phyloP scores from a whole-genome alignment of 1,140 invertebrate genomes.

The Carposina sasakii region DNA sequence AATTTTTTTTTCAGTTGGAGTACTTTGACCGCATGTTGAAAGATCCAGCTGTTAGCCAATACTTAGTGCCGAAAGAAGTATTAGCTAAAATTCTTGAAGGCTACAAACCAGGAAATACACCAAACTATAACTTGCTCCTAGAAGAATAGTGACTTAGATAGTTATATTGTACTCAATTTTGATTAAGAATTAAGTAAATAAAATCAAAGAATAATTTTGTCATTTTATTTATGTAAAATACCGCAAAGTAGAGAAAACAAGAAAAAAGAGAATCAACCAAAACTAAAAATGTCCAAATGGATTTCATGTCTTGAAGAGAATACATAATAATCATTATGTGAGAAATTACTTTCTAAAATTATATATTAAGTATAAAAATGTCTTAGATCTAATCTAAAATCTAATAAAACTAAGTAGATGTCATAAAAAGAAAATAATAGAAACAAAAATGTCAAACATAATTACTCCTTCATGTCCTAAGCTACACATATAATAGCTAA shows the following conservation, averaged over 20 bases:
- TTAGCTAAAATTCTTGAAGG: conserved; percentile 28
- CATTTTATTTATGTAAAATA: conserved; percentile 4
- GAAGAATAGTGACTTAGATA: too few species aligned
- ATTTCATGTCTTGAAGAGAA: conserved; percentile 6
- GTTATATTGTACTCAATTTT: too few species aligned
- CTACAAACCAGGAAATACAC: conserved; percentile 23
- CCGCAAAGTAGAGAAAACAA: neutral
- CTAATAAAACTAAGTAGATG: neutral
- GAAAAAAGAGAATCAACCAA: neutral
- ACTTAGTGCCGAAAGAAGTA: conserved; percentile 36
- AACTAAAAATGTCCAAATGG: conserved; percentile 16
- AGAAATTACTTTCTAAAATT: too few species aligned
- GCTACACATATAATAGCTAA: too few species aligned
- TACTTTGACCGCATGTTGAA: conserved; percentile 45
- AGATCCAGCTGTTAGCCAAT: conserved; percentile 48
- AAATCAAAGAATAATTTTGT: conserved; percentile 14
- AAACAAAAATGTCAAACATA: neutral
- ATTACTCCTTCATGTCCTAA: neutral
- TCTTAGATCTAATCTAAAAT: too few species aligned
- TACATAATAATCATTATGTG: too few species aligned
- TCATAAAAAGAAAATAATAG: neutral
- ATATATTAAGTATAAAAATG: too few species aligned
- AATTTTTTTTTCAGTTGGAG: conserved; percentile 36
- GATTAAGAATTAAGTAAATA: too few species aligned
- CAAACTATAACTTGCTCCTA: conserved; percentile 33